Conservation (phyloP, 2,797 vertebrate species). For the Tinamus major region DNA sequence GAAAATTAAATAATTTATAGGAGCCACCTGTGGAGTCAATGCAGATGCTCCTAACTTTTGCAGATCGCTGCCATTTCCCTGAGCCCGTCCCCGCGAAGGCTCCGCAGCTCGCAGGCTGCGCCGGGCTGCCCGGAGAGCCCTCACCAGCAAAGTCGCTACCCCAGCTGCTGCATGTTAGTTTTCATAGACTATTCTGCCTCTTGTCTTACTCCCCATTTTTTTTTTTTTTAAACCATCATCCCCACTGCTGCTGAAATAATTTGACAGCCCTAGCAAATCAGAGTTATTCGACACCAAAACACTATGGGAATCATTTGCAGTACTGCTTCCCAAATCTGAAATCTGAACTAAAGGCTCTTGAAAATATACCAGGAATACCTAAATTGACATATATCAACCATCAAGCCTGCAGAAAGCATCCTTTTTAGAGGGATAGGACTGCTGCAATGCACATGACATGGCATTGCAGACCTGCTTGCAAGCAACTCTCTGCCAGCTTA, state of each 20-base stretch:
- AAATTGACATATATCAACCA: neutral
- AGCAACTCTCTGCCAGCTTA: conserved; percentile 69
- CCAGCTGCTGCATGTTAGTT: neutral
- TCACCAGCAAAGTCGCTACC: neutral
- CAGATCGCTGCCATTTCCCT: neutral
- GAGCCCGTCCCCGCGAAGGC: too few species aligned
- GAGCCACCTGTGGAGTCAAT: neutral
- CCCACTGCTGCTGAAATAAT: neutral
- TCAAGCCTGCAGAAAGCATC: accelerated
- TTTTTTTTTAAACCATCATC: neutral
- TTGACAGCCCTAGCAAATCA: neutral
- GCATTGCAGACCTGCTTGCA: conserved; percentile 55
- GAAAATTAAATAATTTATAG: neutral
- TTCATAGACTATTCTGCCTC: neutral
- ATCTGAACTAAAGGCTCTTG: neutral
- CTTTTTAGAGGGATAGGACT: neutral
- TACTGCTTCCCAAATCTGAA: neutral
- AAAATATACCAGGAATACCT: neutral
- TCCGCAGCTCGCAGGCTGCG: accelerated
- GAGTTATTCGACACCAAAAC: neutral
- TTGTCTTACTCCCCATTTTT: neutral
- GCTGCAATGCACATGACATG: neutral
- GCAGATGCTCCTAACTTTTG: neutral
- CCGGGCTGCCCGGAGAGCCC: neutral
- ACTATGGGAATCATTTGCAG: neutral